These are phyloP conservation scores for Acinonyx jubatus DNA, from an alignment of 2,113 vertebrate genomes.

Conservation along the genomic window DNA sequence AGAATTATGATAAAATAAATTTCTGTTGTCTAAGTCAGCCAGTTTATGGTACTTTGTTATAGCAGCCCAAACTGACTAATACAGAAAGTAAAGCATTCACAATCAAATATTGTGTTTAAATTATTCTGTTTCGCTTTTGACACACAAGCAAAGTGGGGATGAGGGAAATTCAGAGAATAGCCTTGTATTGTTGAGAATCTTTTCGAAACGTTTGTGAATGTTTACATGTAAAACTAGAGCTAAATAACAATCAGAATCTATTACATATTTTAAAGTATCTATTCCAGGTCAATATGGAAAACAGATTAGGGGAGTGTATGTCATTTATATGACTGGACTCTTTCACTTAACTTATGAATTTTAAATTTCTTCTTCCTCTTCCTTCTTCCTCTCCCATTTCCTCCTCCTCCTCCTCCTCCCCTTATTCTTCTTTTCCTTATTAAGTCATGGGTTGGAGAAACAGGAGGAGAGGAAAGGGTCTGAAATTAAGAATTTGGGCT, in stretches of 20 bases:
- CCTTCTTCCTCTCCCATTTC: neutral
- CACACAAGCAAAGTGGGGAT: neutral
- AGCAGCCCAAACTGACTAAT: neutral
- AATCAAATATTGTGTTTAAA: neutral
- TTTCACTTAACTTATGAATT: neutral
- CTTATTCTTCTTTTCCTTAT: neutral
- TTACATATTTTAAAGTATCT: neutral
- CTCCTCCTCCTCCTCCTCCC: neutral
- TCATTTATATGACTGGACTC: neutral
- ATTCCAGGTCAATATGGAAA: neutral
- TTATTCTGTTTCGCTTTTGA: conserved; percentile 7
- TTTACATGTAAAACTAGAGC: neutral
- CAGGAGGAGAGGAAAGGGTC: neutral
- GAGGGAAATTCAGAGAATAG: neutral
- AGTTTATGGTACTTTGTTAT: neutral
- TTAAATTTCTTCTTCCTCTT: neutral
- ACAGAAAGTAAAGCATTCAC: neutral
- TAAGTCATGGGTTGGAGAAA: neutral
- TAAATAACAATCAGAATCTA: neutral
- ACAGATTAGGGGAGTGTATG: neutral
- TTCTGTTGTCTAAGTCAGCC: neutral
- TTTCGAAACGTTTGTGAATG: neutral
- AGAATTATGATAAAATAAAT: neutral
- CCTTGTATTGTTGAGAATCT: neutral
- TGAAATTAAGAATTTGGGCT: neutral